phyloP scores from a whole-genome alignment of 2,797 vertebrate species.

The Balearica regulorum region DNA sequence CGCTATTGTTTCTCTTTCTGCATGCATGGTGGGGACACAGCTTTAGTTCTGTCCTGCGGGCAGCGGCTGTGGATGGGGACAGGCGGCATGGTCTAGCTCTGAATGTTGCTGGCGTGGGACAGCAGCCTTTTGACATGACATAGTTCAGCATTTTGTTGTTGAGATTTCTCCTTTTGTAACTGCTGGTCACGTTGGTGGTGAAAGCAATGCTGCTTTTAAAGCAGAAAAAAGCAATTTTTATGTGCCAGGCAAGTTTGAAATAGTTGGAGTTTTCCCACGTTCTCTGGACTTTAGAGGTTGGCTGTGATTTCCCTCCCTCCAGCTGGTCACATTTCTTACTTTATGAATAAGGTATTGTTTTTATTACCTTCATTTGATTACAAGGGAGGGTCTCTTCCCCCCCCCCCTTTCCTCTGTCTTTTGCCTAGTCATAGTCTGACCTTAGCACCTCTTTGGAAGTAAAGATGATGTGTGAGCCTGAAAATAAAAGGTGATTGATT shows the following conservation, averaged over 20 bases:
- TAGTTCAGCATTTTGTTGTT: constrained; percentile 32
- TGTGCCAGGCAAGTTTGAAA: constrained; percentile 23
- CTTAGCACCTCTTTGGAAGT: background rate
- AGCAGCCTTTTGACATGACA: constrained; percentile 21
- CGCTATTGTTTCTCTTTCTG: background rate
- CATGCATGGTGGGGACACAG: background rate
- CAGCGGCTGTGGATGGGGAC: background rate
- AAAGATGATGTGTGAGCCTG: background rate
- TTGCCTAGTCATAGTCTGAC: background rate
- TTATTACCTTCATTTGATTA: background rate
- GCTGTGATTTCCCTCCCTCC: background rate
- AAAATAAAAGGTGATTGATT: background rate
- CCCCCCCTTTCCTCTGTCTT: background rate
- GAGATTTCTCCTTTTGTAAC: constrained; percentile 50
- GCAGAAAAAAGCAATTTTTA: constrained; percentile 23
- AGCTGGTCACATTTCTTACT: background rate
- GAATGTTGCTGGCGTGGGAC: constrained; percentile 4
- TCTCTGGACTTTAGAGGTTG: background rate
- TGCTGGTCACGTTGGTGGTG: constrained; percentile 48
- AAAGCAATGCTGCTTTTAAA: constrained; percentile 34
- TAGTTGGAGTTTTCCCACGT: background rate
- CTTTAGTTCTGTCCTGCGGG: background rate
- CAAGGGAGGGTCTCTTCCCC: background rate
- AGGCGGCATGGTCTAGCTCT: background rate
- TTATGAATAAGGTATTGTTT: background rate